These are phyloP conservation scores for Keiferia lycopersicella DNA, from an alignment of 2,888 invertebrate species.

Conservation along the genomic window DNA sequence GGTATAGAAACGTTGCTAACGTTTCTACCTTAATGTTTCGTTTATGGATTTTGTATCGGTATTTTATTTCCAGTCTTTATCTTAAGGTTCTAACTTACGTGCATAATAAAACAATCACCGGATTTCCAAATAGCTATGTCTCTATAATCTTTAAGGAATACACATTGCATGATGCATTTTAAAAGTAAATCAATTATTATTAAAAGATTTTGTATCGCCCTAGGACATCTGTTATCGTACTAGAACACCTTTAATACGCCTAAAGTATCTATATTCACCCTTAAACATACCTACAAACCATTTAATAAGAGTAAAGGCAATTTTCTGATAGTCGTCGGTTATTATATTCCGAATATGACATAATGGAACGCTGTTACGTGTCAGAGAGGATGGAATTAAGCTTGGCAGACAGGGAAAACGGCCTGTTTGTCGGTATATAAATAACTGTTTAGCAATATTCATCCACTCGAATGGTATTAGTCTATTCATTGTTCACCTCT, in stretches of 20 bases:
- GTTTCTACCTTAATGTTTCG: background rate
- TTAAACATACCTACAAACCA: conserved; percentile 40
- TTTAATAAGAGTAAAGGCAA: conserved; percentile 55
- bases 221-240: too few relatives aligned
- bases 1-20: background rate
- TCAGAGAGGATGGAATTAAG: conserved; percentile 51
- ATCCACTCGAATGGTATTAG: conserved; percentile 20
- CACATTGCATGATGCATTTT: too few relatives aligned
- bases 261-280: conserved; percentile 39
- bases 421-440: conserved; percentile 39
- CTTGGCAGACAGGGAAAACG: conserved; percentile 40
- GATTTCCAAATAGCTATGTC: too few relatives aligned
- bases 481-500: conserved; percentile 2
- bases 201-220: too few relatives aligned
- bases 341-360: conserved; percentile 59
- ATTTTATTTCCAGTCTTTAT: background rate
- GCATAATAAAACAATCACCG: background rate
- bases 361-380: conserved; percentile 54
- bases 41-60: conserved; percentile 3
- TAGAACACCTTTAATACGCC: background rate
- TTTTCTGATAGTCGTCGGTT: conserved; percentile 52
- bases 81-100: background rate
- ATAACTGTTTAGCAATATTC: conserved; percentile 27
- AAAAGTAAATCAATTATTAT: too few relatives aligned
- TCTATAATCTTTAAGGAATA: background rate